A percentile compares a stretch with the other conserved stretches of the same genome.
Conservation (phyloP, 2,888 invertebrate species). For the Timema cristinae region DNA sequence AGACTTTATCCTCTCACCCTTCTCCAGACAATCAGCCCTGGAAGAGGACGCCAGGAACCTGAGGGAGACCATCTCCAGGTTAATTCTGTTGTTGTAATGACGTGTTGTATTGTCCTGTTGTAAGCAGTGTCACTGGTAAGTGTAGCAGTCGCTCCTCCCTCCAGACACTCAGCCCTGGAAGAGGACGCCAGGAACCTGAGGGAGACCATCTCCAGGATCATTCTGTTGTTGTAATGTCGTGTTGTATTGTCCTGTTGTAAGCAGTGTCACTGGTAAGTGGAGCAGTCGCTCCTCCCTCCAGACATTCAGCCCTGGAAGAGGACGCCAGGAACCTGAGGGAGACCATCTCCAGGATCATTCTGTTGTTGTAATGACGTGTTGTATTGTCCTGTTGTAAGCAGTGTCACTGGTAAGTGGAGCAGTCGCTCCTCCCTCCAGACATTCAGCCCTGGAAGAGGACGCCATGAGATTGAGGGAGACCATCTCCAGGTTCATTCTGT, state of each 20-base stretch:
- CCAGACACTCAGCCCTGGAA: conserved; percentile 52
- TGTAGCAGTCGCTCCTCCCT: conserved; percentile 48
- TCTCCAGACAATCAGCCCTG: conserved; percentile 51
- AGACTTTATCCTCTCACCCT: conserved; percentile 38
- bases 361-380: neutral
- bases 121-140: conserved; percentile 42
- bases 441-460: conserved; percentile 52
- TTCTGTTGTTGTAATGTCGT: too few relatives aligned
- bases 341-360: neutral
- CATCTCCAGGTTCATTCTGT: conserved; percentile 59
- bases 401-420: conserved; percentile 44
- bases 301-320: conserved; percentile 51
- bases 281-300: conserved; percentile 49
- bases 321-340: neutral
- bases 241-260: too few relatives aligned
- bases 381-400: conserved; percentile 27
- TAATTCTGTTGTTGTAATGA: conserved; percentile 58
- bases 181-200: conserved; percentile 58
- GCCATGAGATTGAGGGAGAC: conserved; percentile 60
- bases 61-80: conserved; percentile 60
- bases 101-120: too few relatives aligned
- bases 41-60: conserved; percentile 58
- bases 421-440: conserved; percentile 51
- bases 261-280: conserved; percentile 43
- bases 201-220: conserved; percentile 62